Base-by-base conservation (phyloP, 2,888 invertebrate species). In the Chaitophorus viminalis region DNA sequence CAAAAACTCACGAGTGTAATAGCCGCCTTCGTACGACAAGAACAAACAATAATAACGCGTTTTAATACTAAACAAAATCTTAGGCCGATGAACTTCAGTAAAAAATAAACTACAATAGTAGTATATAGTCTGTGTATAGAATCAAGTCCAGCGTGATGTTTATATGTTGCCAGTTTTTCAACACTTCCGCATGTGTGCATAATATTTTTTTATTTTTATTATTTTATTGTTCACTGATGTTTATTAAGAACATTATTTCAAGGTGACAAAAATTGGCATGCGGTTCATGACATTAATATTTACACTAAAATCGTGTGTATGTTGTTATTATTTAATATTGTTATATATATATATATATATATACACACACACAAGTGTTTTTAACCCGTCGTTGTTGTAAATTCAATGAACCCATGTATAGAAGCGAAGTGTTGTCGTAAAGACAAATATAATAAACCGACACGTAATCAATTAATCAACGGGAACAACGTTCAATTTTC, bases 201-300 rank as follows among this genome's bases (percentile, higher is more conserved):
- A 54, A 33, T 72, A n/a, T 74, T 17, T 70, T 46, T 39, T 82
- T 70, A n/a, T 82, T 82, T 83, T 52, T 52, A 25, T 9, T 21
- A 29, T 36, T 72, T 72, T 54, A 72, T 83, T 83, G 74, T 83
- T 75, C 75, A 18, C 25, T 36, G 29, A 60, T 39, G 83, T 83
- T 83, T 75, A 75, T 18, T 79, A 72, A 78, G 52, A 78, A 60
- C 33, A 54, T 52, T 0, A 39, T 72, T 86, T 86, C 86, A 86
- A 86, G 86, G 86, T 79, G 79, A 86, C 86, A 36, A 79, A 79
- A 78, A 79, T 86, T 72, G 78, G 78, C 86, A 79, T 79, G 72
- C 70, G 31, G 86, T 86, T 86, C 86, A 46, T 60, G 75, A 84
- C 83, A 65, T 25, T 65, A 76, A 84, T 65, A 76, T 65, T 75